Base-by-base conservation (phyloP, 2,113 vertebrate genomes). In the Crocuta crocuta region DNA sequence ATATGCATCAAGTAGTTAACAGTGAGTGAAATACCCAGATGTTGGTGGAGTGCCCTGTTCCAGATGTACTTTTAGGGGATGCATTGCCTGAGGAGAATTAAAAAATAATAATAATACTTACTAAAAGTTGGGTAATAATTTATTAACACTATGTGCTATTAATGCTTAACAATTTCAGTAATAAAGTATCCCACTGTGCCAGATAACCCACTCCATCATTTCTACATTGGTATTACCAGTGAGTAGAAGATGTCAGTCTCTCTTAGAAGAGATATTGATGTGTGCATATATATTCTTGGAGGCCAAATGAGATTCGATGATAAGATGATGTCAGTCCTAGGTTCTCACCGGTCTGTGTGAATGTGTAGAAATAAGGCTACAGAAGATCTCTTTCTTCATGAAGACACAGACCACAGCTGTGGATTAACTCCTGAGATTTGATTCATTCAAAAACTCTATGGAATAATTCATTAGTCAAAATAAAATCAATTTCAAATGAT, bases 391-490 rank as follows among this genome's bases (percentile, higher is more conserved):
- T 6, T 93, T 45, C 2, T 10, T 33, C 65, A 4, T 12, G 33
- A 79, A 80, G 73, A 81, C 11, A 43, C 24, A 50, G n/a, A 61
- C 23, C 17, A 50, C 10, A 74, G 43, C 8, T 71, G 26, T 53
- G 16, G 26, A 15, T 89, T 85, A 73, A 91, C 73, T 81, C 1
- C 23, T 8, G 4, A 76, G 8, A 21, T 39, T 50, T 45, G n/a
- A 28, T 33, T 26, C 35, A 28, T 84, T 73, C 7, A 45, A 43
- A 94, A 74, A 31, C 45, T 48, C 66, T 12, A 39, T 1, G 43
- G 43, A 94, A 35, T 82, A 79, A 80, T 83, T 81, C 7, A 33
- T 21, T 48, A 39, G 23, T 85, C 50, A 79, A 86, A 97, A 89
- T 65, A 71, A 86, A 50, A 71, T 53, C 0, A 19, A 45, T 70